Evolutionary conservation across 2,797 vertebrate genomes (phyloP), one percentile per base, ranked within the genome.

Genomic region (Yasuhikotakia modesta): DNA sequence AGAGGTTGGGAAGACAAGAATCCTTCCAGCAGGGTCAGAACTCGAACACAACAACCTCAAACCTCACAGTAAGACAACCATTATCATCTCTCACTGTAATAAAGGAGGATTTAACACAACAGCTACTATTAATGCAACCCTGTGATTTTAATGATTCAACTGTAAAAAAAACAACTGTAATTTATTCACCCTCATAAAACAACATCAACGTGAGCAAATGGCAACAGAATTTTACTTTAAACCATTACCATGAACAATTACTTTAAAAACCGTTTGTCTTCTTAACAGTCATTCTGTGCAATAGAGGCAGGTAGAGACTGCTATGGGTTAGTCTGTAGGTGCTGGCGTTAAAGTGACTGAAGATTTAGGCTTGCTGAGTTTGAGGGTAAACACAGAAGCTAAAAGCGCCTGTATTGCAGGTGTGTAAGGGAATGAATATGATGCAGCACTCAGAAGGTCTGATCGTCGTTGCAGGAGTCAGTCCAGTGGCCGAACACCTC

Each of bases 401-500:
- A 2, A 72, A 82, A 21, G 39, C 65, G 85, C 81, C 71, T 58
- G 82, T 87, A 72, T 92, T 71, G 78, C 65, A 39, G 58, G 69
- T 69, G 57, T 74, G 67, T 69, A 66, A 83, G 75, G 79, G 87
- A 45, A 73, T 82, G 87, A 87, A 87, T n/a, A n/a, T n/a, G n/a
- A 85, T 87, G 87, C 82, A 66, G 84, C 71, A 70, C 7, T 79
- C 91, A 99, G 87, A 98, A 99, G 86, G 97, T 99, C 91, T 98
- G 96, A 7, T 99, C 96, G 0, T 99, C 97, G 0, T 97, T 97
- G 89, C 98, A 99, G 76, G 92, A 91, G 0, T 94, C 93, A 0
- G 96, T 95, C 95, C 95, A 96, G 90, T 99, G 98, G 60, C 96
- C 98, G 0, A 99, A 99, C 84, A 95, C 89, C 92, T 99, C 97